Base-by-base conservation (phyloP, 2,888 invertebrate genomes). In the Amphipyra berbera region DNA sequence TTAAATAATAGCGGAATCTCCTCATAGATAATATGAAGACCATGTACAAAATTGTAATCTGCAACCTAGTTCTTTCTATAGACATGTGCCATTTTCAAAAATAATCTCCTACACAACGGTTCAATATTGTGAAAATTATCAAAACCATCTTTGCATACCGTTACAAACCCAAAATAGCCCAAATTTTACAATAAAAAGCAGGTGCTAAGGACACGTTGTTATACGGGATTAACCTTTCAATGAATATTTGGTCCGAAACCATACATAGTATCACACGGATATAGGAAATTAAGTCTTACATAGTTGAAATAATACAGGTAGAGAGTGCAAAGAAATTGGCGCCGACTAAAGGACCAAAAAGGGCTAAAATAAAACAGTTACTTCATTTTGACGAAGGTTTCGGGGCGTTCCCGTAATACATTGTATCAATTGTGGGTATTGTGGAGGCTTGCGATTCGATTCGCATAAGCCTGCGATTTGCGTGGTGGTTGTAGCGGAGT, bases 351-450 rank as follows among this genome's bases (percentile, higher is more conserved):
- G 74, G 53, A 44, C 61, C 49, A 56, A 59, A 67, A 73, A 73
- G 60, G 73, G 73, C 59, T 75, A 73, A 74, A 73, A 71, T 78
- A 75, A 78, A 80, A 87, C 84, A 83, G 84, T 85, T 87, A 86
- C 78, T 61, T 61, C 47, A 54, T 49, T 54, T 62, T 70, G 70
- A 57, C 13, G 61, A 62, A 76, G 68, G 73, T 76, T 71, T 66
- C 58, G 73, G 82, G 86, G 86, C 85, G 86, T 87, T 83, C 81
- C 85, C 80, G 78, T 79, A 83, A 84, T 83, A 70, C 69, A 86
- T 87, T 90, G 91, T 88, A 76, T 87, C 88, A 88, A 88, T 90
- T 89, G 89, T 88, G 74, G 58, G 59, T 61, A 82, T 84, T 84
- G 83, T 82, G 76, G 78, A 77, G 79, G 73, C 56, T 70, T 54